Conservation (phyloP, 2,888 invertebrate genomes). For the Criorhina ranunculi region DNA sequence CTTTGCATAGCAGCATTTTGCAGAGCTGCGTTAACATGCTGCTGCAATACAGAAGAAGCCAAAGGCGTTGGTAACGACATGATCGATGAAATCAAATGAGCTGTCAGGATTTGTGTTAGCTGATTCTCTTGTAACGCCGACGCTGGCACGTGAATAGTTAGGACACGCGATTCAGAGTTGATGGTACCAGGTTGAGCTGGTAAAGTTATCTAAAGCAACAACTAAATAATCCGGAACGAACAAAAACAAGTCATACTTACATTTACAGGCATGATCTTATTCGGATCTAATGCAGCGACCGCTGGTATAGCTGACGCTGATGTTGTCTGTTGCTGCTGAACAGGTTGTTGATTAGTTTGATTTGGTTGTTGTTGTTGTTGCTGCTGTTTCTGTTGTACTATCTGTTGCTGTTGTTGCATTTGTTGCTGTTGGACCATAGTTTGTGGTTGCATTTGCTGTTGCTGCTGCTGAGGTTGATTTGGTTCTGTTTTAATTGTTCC, state of each 20-base stretch:
- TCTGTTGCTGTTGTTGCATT: conserved; percentile 63
- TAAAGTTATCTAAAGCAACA: conserved; percentile 89
- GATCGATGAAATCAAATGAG: conserved; percentile 95
- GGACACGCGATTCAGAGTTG: conserved; percentile 88
- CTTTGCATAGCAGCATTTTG: conserved; percentile 86
- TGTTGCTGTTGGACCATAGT: conserved; percentile 68
- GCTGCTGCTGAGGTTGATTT: conserved; percentile 63
- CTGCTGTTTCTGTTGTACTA: conserved; percentile 59
- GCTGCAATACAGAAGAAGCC: conserved; percentile 93
- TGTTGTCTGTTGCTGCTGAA: conserved; percentile 79
- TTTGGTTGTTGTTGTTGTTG: conserved; percentile 77
- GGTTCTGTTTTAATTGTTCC: conserved; percentile 70
- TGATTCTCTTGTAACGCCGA: conserved; percentile 91
- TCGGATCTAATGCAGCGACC: conserved; percentile 85
- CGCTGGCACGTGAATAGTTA: conserved; percentile 96
- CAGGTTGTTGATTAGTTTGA: conserved; percentile 78
- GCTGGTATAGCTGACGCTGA: conserved; percentile 82
- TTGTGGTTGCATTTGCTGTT: conserved; percentile 78
- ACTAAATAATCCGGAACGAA: conserved; percentile 66
- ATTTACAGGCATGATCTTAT: conserved; percentile 87
- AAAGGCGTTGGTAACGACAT: conserved; percentile 93
- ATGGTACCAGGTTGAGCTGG: conserved; percentile 91
- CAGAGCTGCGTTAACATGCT: conserved; percentile 93
- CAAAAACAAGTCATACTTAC: conserved; percentile 78
- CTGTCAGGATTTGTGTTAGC: conserved; percentile 90